Evolutionary conservation across 2,797 vertebrate genomes (phyloP).

Genomic region (Lates japonicus): DNA sequence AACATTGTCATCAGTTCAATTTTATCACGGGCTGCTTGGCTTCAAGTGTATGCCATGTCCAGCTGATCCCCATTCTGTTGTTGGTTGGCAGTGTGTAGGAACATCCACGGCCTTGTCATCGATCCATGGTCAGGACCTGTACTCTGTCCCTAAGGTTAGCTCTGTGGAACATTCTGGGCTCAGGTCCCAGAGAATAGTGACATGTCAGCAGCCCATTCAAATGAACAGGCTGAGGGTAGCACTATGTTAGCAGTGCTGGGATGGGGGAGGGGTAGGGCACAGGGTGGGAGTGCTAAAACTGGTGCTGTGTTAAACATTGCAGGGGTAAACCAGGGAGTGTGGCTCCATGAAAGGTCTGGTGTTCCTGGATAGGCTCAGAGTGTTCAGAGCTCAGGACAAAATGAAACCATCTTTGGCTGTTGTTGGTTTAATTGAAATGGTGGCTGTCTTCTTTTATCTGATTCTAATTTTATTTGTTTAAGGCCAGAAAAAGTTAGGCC

Average conservation of each 20-base stretch:
- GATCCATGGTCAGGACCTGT: slow-evolving; percentile 66
- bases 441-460: neutral
- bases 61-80: slow-evolving; percentile 55
- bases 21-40: slow-evolving; percentile 30
- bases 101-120: slow-evolving; percentile 57
- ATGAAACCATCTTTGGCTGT: slow-evolving; percentile 11
- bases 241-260: slow-evolving; percentile 81
- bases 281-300: slow-evolving; percentile 67
- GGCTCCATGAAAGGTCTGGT: slow-evolving; percentile 72
- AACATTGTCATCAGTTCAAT: slow-evolving; percentile 44
- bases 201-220: slow-evolving; percentile 89
- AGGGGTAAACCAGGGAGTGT: slow-evolving; percentile 54
- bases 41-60: slow-evolving; percentile 6
- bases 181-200: slow-evolving; percentile 87
- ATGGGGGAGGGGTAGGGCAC: slow-evolving; percentile 40
- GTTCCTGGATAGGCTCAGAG: slow-evolving; percentile 58
- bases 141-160: slow-evolving; percentile 82
- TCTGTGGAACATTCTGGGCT: slow-evolving; percentile 88
- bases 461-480: slow-evolving; percentile 8
- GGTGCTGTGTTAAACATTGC: slow-evolving; percentile 74
- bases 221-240: slow-evolving; percentile 88
- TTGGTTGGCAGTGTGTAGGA: slow-evolving; percentile 52
- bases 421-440: neutral
- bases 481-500: neutral
- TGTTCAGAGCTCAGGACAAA: slow-evolving; percentile 18